Conservation (phyloP, 2,113 vertebrate species). For the Mus musculus region GRCm39 chrX:13861501-13862000, state of each 20-base stretch:
- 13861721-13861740: conserved; percentile 71
- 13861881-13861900: conserved; percentile 36
- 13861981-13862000: conserved; percentile 44
- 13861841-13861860: conserved; percentile 57
- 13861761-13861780: conserved; percentile 63
- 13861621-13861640: conserved; percentile 69
- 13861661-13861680: conserved; percentile 62
- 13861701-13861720: conserved; percentile 63
- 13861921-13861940: neutral
- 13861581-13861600: conserved; percentile 39
- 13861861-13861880: conserved; percentile 61
- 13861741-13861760: conserved; percentile 54
- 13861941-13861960: neutral
- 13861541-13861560: conserved; percentile 56
- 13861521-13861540: neutral
- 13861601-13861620: conserved; percentile 56
- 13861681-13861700: conserved; percentile 4
- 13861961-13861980: neutral
- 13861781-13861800: conserved; percentile 52
- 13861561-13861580: conserved; percentile 64
- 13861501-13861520: conserved; percentile 48
- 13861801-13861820: conserved; percentile 63
- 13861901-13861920: conserved; percentile 15
- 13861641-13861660: conserved; percentile 54
- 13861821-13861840: conserved; percentile 39